Base-by-base conservation (phyloP, 2,888 invertebrate species). In the Drosophila percnosoma region DNA sequence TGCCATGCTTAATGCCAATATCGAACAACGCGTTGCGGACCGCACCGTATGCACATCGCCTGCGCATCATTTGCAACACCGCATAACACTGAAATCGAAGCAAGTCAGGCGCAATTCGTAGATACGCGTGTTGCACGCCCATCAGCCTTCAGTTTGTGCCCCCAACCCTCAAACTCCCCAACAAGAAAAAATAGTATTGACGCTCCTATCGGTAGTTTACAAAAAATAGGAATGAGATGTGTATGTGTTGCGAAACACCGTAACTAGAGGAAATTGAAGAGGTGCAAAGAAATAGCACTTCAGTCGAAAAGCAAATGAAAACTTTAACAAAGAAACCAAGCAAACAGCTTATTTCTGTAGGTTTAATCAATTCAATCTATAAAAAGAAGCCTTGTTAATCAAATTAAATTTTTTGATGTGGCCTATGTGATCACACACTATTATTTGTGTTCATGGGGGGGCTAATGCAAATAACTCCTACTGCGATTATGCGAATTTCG, bases 31-130 rank as follows among this genome's bases (percentile, higher is more conserved):
- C 45, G 13, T 24, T 59, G 24, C 33, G 34, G 31, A n/a, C 8
- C 29, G n/a, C 63, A 21, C 66, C 29, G 15, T 34, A 36, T 38
- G 29, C 24, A 21, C 40, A 42, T 29, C n/a, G n/a, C 29, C 15
- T 38, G 11, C 29, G 36, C 59, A 34, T 27, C 33, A 42, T 7
- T 45, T 24, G 21, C 45, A 15, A 13, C 31, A 27, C 45, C 38
- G 21, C 45, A 54, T 67, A 68, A 70, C 68, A 59, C 79, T 76
- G 76, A 79, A 77, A 79, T 75, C 70, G 80, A 63, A 82, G 76
- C 90, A 80, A 89, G 75, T 85, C 86, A 83, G 88, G 83, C 90
- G 86, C 76, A 83, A 68, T 65, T 73, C 81, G 71, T 52, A 80
- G 85, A 85, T 89, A 87, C 68, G 86, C 81, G 78, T 71, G 65